Base-by-base conservation (phyloP, 2,888 invertebrate genomes). In the Rhagonycha lutea region DNA sequence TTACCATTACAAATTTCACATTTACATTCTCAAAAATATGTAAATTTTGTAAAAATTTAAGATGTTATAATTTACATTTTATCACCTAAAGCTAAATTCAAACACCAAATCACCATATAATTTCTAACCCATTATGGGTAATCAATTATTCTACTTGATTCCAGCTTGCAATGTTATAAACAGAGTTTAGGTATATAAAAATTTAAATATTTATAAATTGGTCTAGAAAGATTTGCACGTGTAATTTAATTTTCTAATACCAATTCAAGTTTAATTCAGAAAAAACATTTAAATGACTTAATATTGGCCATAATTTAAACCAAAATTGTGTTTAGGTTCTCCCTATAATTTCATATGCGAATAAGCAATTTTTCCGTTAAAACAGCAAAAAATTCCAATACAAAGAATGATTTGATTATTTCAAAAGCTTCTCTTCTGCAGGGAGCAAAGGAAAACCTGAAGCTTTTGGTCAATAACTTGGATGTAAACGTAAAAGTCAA, bases 401-500 rank as follows among this genome's bases (percentile, higher is more conserved):
- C n/a, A n/a, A 32, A n/a, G 4, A n/a, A 32, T n/a, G 11, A n/a
- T 47, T 47, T n/a, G 0, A 47, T 47, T n/a, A n/a, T 47, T 47
- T n/a, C n/a, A 47, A 47, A 47, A 47, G 47, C 47, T 47, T 47
- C n/a, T 47, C 47, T n/a, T 47, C n/a, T n/a, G 47, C 11, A 12
- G 32, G n/a, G n/a, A 5, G 47, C 32, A 32, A 47, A n/a, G 7
- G n/a, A n/a, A 47, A 47, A 47, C 5, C 47, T 47, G 5, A 47
- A 47, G 47, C 47, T 47, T 47, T 47, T 47, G 47, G n/a, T 7
- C 12, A 12, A n/a, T 47, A 47, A 47, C 7, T n/a, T n/a, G 47
- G 7, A 47, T 47, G n/a, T n/a, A 47, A n/a, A 47, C 69, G 70
- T 69, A 63, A 70, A 75, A 80, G 81, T 81, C 81, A 82, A 81